A percentile compares a stretch with the other conserved stretches of the same genome.
Evolutionary conservation across 2,888 invertebrate genomes (phyloP).

Genomic region (Cosmia pyralina): DNA sequence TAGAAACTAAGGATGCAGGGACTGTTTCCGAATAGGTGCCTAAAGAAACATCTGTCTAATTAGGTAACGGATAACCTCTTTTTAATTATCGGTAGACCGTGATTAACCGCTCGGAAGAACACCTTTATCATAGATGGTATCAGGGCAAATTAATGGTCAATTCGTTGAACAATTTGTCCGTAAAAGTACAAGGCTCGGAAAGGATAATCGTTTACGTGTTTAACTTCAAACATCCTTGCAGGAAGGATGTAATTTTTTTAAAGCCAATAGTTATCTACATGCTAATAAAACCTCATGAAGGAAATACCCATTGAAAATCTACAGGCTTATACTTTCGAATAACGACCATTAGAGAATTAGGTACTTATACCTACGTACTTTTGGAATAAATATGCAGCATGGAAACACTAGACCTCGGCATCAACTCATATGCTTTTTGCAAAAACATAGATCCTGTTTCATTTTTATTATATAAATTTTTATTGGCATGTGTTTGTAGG

Average conservation of each 20-base stretch:
- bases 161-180: not conserved
- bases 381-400: not conserved
- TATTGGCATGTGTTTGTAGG: not conserved
- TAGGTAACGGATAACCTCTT: conserved; percentile 1
- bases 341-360: no score
- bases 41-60: not conserved
- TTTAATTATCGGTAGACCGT: conserved; percentile 10
- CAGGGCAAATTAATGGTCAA: not conserved
- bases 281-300: not conserved
- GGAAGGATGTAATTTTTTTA: conserved; percentile 16
- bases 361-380: no score
- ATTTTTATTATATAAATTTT: not conserved
- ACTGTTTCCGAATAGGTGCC: not conserved
- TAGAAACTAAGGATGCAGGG: conserved; percentile 20
- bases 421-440: not conserved
- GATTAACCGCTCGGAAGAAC: not conserved
- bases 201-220: conserved; percentile 2
- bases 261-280: not conserved
- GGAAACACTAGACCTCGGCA: not conserved
- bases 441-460: conserved; percentile 11
- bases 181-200: not conserved
- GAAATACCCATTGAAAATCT: not conserved
- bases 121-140: not conserved
- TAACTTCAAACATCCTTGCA: conserved; percentile 28
- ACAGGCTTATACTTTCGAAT: not conserved